These are phyloP conservation scores for Urocolius indicus DNA, from an alignment of 2,113 vertebrate species.

Conservation along the genomic window DNA sequence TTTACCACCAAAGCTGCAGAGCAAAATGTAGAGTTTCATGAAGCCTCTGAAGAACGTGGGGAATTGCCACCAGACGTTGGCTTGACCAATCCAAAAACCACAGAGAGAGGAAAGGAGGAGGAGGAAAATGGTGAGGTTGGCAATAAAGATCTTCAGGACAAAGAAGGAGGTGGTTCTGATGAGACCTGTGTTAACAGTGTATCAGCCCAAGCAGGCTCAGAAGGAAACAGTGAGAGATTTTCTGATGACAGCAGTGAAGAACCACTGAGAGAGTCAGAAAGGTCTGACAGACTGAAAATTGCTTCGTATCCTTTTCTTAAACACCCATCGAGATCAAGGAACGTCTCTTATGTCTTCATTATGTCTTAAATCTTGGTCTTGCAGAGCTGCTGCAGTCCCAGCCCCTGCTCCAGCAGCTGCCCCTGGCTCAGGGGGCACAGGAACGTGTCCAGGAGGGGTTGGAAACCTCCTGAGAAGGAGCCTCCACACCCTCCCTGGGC, in stretches of 20 bases:
- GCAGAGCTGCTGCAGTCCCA: too few relatives aligned
- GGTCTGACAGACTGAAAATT: neutral
- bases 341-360: rapidly evolving
- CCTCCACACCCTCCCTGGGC: too few relatives aligned
- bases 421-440: too few relatives aligned
- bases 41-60: neutral
- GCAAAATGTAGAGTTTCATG: neutral
- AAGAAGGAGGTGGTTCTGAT: neutral
- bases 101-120: neutral
- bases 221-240: neutral
- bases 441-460: too few relatives aligned
- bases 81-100: neutral
- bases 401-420: too few relatives aligned
- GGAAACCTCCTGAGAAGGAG: too few relatives aligned
- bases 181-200: neutral
- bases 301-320: constrained; percentile 81
- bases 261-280: neutral
- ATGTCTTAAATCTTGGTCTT: neutral
- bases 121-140: neutral
- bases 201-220: neutral
- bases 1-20: neutral
- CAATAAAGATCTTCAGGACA: neutral
- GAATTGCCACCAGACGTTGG: neutral
- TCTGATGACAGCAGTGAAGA: neutral
- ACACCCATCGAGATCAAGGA: neutral